phyloP scores from a whole-genome alignment of 2,113 vertebrate genomes.

The Stigmatopora argus region DNA sequence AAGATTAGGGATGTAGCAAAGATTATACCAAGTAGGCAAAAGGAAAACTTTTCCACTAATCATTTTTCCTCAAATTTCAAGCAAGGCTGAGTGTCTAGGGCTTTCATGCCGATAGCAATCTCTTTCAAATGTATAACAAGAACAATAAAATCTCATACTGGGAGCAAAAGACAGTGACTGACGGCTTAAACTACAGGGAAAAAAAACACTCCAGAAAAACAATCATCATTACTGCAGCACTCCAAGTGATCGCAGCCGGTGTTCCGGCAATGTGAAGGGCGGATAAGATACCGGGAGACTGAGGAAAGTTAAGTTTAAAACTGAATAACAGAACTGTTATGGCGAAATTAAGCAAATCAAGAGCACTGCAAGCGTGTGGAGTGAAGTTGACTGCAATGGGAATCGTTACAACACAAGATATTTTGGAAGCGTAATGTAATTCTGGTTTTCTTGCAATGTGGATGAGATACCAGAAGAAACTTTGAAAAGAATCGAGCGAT shows the following conservation, averaged over 20 bases:
- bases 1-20: neutral
- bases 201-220: neutral
- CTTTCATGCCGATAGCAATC: neutral
- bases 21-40: neutral
- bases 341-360: conserved; percentile 2
- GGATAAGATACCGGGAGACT: neutral
- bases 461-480: neutral
- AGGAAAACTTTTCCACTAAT: neutral
- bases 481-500: conserved; percentile 30
- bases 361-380: neutral
- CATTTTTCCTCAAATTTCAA: neutral
- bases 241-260: neutral
- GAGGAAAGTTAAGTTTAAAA: neutral
- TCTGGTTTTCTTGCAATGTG: neutral
- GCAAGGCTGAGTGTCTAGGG: neutral
- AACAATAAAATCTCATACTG: neutral
- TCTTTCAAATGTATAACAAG: neutral
- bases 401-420: neutral
- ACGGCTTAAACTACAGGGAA: conserved; percentile 13
- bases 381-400: neutral
- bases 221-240: neutral
- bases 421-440: neutral
- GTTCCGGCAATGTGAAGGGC: neutral
- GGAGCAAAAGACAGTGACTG: conserved; percentile 23
- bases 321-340: neutral